Base-by-base conservation (phyloP, 2,888 invertebrate genomes). In the Microplitis manilae region DNA sequence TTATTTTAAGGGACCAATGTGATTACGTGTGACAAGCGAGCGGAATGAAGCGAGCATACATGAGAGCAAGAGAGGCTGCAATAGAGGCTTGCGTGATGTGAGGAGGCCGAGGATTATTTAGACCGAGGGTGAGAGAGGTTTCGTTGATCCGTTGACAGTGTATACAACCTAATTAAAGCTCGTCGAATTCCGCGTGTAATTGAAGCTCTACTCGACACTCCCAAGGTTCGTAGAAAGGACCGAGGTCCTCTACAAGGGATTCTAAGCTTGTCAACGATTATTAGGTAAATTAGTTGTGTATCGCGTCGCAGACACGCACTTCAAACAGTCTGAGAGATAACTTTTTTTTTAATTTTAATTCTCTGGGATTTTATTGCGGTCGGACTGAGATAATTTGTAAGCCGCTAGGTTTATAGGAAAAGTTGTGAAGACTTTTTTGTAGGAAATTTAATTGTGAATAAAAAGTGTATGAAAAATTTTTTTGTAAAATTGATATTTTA, bases 171-270 rank as follows among this genome's bases (percentile, higher is more conserved):
- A 84, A 86, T 86, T 85, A 86, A 85, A 84, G 79, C 84, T 81
- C 81, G 79, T 86, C 83, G 80, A 85, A 85, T 86, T 83, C 83
- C 83, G 71, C 77, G 81, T 83, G 81, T 83, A 85, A 86, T 86
- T 86, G 84, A 81, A 83, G 82, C 82, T 82, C 82, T 81, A 83
- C 80, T 80, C 77, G 82, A 86, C 82, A 83, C 83, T 77, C 39
- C 64, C 60, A 77, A 73, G 71, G 77, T 41, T 67, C 59, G 50
- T 38, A 59, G 30, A 65, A 68, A 71, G 71, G 61, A 30, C 38
- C 1, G 38, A n/a, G 39, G 38, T 30, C 9, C 13, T 61, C 8
- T 38, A 67, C 7, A 15, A 39, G 30, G 68, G 67, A 67, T 67
- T 59, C 38, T 38, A 40, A 30, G 59, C 30, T 60, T n/a, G 38